These are phyloP conservation scores for Pseudococcus jackbeardsleyi DNA, from an alignment of 2,888 invertebrate genomes.

Conservation along the genomic window DNA sequence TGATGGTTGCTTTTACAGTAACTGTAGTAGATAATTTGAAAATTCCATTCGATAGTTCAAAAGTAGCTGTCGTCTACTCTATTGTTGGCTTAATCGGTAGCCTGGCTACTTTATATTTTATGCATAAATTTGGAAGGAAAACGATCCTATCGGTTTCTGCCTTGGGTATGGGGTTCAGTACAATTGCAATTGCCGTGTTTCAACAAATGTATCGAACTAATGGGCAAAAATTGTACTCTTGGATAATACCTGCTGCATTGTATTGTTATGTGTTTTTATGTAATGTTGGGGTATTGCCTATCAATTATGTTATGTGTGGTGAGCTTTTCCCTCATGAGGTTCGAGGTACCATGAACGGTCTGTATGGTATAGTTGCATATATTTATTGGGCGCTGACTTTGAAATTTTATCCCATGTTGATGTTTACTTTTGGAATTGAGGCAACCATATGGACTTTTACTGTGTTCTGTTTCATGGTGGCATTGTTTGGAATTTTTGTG, in stretches of 20 bases:
- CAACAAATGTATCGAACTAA: not conserved
- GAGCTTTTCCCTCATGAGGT: constrained; percentile 63
- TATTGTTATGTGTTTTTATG: constrained; percentile 48
- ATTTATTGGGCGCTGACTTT: constrained; percentile 59
- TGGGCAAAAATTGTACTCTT: not conserved
- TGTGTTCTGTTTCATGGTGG: constrained; percentile 1
- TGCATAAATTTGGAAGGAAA: constrained; percentile 22
- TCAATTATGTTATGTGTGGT: constrained; percentile 62
- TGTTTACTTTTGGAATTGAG: constrained; percentile 43
- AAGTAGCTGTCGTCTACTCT: constrained; percentile 25
- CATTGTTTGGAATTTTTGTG: constrained; percentile 64
- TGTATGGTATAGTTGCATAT: constrained; percentile 60
- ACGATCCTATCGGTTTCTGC: constrained; percentile 45
- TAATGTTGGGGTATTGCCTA: constrained; percentile 56
- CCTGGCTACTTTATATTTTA: not conserved
- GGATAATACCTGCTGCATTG: not conserved
- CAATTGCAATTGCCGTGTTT: constrained; percentile 40
- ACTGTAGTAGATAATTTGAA: constrained; percentile 28
- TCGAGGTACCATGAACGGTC: constrained; percentile 63
- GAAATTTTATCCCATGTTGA: constrained; percentile 60
- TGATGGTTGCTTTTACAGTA: constrained; percentile 58
- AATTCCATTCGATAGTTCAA: not conserved
- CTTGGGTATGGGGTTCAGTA: constrained; percentile 37
- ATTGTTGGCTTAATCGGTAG: constrained; percentile 31
- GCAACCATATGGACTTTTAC: constrained; percentile 36